Evolutionary conservation across 2,113 vertebrate species (phyloP).

Genomic region (Ornithorhynchus anatinus): DNA sequence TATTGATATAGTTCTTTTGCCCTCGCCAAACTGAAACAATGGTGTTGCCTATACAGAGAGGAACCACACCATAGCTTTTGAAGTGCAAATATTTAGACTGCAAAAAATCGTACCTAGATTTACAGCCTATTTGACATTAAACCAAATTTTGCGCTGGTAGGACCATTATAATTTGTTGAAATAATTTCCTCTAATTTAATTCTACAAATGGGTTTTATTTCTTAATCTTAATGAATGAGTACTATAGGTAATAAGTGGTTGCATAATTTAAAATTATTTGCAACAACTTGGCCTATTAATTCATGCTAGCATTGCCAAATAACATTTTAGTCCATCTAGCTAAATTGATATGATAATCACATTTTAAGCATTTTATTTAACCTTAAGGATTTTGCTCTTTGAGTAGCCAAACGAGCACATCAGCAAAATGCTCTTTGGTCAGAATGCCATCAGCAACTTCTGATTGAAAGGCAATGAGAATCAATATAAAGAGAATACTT

Average conservation of each 20-base stretch:
- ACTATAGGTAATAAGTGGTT: slow-evolving; percentile 10
- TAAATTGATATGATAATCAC: not conserved
- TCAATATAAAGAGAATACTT: slow-evolving; percentile 45
- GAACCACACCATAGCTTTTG: too few species aligned
- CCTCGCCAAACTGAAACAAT: too few species aligned
- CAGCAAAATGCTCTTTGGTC: slow-evolving; percentile 8
- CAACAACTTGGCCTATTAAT: slow-evolving; percentile 1
- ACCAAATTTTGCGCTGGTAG: too few species aligned
- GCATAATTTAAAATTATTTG: slow-evolving; percentile 36
- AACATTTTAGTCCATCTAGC: not conserved
- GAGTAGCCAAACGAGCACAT: slow-evolving; percentile 49
- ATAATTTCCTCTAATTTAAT: slow-evolving; percentile 34
- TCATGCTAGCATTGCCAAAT: slow-evolving; percentile 33
- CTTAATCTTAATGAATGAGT: not conserved
- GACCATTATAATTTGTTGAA: slow-evolving; percentile 45
- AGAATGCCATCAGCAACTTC: slow-evolving; percentile 34
- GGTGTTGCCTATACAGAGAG: too few species aligned
- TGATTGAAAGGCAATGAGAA: slow-evolving; percentile 39
- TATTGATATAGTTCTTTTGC: too few species aligned
- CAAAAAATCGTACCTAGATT: too few species aligned
- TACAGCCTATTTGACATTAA: too few species aligned
- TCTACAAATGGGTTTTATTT: slow-evolving; percentile 43
- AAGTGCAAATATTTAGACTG: too few species aligned
- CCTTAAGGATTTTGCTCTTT: slow-evolving; percentile 42
- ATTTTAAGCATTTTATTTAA: slow-evolving; percentile 24